A percentile compares a stretch with the other conserved stretches of the same genome.
phyloP scores from a whole-genome alignment of 2,113 vertebrate genomes.

The Brachionichthys hirsutus region DNA sequence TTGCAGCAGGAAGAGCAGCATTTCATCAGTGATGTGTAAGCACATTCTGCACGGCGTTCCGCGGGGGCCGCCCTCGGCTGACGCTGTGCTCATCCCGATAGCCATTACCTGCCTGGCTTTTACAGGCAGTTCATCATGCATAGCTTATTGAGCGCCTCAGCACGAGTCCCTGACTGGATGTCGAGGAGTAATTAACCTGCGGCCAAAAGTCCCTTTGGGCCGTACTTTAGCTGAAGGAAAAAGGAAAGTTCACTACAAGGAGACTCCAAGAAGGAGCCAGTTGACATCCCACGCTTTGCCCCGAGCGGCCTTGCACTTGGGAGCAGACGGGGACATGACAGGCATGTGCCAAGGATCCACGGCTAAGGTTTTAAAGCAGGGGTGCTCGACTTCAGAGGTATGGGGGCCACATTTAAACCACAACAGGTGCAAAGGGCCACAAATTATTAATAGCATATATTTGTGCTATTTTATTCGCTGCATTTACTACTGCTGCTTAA shows the following conservation, averaged over 20 bases:
- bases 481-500: no score
- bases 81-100: slow-evolving; percentile 51
- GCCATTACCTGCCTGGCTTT: slow-evolving; percentile 76
- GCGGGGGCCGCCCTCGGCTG: slow-evolving; percentile 39
- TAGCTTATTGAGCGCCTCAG: slow-evolving; percentile 77
- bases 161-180: slow-evolving; percentile 68
- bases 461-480: no score
- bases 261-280: slow-evolving; percentile 62
- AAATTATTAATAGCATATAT: no score
- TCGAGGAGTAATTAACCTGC: slow-evolving; percentile 81
- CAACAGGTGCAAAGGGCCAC: no score
- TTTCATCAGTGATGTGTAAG: slow-evolving; percentile 76
- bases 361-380: slow-evolving; percentile 36
- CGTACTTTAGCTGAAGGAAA: slow-evolving; percentile 67
- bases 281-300: slow-evolving; percentile 75
- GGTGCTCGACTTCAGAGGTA: no score
- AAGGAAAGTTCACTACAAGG: slow-evolving; percentile 43
- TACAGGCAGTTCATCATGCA: slow-evolving; percentile 77
- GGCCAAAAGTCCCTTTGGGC: slow-evolving; percentile 75
- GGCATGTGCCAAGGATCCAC: slow-evolving; percentile 68
- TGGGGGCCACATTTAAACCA: no score
- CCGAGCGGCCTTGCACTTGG: slow-evolving; percentile 77
- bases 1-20: slow-evolving; percentile 61
- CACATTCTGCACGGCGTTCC: slow-evolving; percentile 66
- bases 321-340: slow-evolving; percentile 70